Percentiles rank a stretch among this genome's conserved stretches.
Conservation (phyloP, 2,797 vertebrate species). For the Atherinosoma microstoma region DNA sequence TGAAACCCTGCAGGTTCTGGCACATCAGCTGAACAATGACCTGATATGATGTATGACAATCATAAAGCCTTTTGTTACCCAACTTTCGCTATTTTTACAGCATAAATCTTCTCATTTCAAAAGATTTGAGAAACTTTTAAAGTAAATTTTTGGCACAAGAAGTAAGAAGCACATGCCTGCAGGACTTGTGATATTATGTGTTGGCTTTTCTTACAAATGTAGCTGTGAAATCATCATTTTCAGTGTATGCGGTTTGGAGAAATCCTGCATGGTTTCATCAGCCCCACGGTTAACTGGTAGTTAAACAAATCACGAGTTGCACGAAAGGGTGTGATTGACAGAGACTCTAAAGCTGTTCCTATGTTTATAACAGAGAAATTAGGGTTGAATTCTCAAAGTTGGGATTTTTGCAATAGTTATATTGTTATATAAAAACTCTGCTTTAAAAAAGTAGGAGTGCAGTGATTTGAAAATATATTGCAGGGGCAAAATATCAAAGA, state of each 20-base stretch:
- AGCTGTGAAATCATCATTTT: neutral
- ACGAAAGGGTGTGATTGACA: neutral
- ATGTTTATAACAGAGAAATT: neutral
- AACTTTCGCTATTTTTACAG: conserved; percentile 33
- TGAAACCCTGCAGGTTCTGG: conserved; percentile 62
- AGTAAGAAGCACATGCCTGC: conserved; percentile 5
- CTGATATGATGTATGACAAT: conserved; percentile 44
- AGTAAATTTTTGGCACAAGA: conserved; percentile 17
- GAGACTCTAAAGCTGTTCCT: neutral
- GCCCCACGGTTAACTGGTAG: neutral
- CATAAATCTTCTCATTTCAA: conserved; percentile 56
- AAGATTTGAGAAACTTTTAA: conserved; percentile 27
- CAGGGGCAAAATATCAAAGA: neutral
- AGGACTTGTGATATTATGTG: neutral
- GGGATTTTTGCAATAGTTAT: neutral
- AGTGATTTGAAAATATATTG: neutral
- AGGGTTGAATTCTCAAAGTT: neutral
- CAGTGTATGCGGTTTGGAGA: neutral
- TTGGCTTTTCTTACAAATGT: neutral
- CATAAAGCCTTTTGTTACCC: conserved; percentile 59
- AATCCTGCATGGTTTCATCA: neutral
- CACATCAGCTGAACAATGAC: conserved; percentile 61
- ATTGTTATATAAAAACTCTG: neutral
- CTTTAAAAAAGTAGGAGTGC: neutral
- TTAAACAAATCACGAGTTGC: neutral